These are phyloP conservation scores for Acheta domesticus DNA, from an alignment of 2,888 invertebrate species.

Conservation along the genomic window DNA sequence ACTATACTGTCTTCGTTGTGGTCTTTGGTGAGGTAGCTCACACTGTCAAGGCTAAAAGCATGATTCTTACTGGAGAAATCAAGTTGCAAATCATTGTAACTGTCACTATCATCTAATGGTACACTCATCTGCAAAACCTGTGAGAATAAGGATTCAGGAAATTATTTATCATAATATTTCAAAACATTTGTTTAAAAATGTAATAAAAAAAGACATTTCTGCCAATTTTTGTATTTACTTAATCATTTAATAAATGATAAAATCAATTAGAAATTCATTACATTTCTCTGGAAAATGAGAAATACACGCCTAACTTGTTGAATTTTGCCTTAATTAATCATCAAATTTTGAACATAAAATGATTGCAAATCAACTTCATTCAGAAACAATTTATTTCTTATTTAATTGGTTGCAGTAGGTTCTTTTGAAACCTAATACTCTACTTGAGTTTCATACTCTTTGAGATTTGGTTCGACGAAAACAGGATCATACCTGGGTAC, in stretches of 20 bases:
- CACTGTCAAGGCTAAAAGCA: slow-evolving; percentile 82
- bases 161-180: background rate
- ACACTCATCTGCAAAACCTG: slow-evolving; percentile 87
- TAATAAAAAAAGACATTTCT: background rate
- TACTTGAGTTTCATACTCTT: slow-evolving; percentile 90
- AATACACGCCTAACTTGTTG: too few species aligned
- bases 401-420: too few species aligned
- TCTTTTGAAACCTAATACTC: slow-evolving; percentile 27
- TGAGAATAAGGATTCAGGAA: slow-evolving; percentile 30
- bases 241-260: too few species aligned
- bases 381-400: too few species aligned
- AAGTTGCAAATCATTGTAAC: slow-evolving; percentile 73
- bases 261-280: too few species aligned
- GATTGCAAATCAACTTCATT: too few species aligned
- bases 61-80: slow-evolving; percentile 86
- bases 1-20: slow-evolving; percentile 57
- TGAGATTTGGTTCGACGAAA: slow-evolving; percentile 67
- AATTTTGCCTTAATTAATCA: too few species aligned
- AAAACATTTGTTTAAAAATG: background rate
- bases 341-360: too few species aligned
- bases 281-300: too few species aligned
- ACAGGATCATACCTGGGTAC: slow-evolving; percentile 70
- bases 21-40: slow-evolving; percentile 83
- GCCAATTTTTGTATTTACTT: too few species aligned
- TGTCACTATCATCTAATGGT: slow-evolving; percentile 75